Base-by-base conservation (phyloP, 2,888 invertebrate species). In the Nomada ferruginata region DNA sequence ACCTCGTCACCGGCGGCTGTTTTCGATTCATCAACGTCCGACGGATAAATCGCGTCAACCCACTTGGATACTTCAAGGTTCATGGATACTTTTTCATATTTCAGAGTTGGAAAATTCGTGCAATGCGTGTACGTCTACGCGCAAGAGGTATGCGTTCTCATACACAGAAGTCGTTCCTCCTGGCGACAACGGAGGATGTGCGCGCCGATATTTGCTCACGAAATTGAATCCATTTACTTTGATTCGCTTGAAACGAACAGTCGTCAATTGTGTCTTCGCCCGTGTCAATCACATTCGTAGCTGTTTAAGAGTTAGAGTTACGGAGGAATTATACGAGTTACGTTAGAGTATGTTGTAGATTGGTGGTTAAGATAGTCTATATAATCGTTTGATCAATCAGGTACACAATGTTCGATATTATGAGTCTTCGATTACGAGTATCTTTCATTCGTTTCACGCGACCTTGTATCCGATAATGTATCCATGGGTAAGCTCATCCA, bases 221-320 rank as follows among this genome's bases (percentile, higher is more conserved):
- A 23, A n/a, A 20, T 15, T 47, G 20, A 1, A 73, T 15, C 23
- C 23, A n/a, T 60, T 52, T 44, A 29, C 59, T 15, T n/a, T 53
- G 11, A 52, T 7, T 53, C 5, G 53, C 26, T 42, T 36, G 13
- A 13, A 20, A 13, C 23, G 13, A 18, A 13, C n/a, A 9, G 53
- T 47, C 20, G 20, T 44, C 44, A n/a, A 29, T n/a, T 1, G 11
- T 11, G 13, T 65, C 18, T 20, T 64, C 15, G 15, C 10, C 15
- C 23, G 44, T 9, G 76, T 61, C 60, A 66, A 76, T 66, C 60
- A 61, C n/a, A 42, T 20, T 15, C 13, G 29, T 55, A 55, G 57
- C 18, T 15, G 11, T 55, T 63, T 61, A 47, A 61, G 55, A n/a
- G 4, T n/a, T 18, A 20, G 13, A 5, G 11, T 18, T 13, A 36